phyloP scores from a whole-genome alignment of 2,888 invertebrate species.

The Epinotia nisella region DNA sequence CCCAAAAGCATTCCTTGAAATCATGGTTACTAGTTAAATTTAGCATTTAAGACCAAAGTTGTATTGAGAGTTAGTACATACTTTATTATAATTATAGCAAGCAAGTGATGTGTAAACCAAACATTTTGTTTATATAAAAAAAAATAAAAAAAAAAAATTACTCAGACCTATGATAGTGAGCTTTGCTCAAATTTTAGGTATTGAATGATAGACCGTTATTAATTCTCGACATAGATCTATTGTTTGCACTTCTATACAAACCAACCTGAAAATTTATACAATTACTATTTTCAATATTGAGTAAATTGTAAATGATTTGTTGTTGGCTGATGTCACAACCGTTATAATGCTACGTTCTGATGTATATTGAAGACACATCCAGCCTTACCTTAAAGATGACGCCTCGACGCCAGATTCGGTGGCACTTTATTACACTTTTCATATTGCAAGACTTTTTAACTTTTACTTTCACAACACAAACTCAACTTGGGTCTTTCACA shows the following conservation, averaged over 20 bases:
- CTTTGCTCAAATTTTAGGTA: not conserved
- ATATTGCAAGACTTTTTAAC: constrained; percentile 80
- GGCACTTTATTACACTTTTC: constrained; percentile 84
- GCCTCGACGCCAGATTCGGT: constrained; percentile 82
- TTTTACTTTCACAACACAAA: constrained; percentile 83
- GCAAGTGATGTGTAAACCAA: constrained; percentile 37
- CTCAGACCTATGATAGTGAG: not conserved
- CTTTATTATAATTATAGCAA: constrained; percentile 22
- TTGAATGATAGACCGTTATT: not conserved
- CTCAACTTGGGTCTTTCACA: constrained; percentile 83
- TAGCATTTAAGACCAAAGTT: constrained; percentile 34
- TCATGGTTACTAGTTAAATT: constrained; percentile 33
- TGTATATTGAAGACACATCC: constrained; percentile 83
- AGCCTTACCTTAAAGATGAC: constrained; percentile 83
- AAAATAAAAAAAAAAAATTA: constrained; percentile 1
- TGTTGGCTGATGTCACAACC: constrained; percentile 43
- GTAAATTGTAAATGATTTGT: constrained; percentile 29
- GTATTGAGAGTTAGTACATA: constrained; percentile 41
- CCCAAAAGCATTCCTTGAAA: constrained; percentile 52
- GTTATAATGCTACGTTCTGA: constrained; percentile 75
- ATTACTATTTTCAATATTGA: constrained; percentile 8
- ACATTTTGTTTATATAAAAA: constrained; percentile 17
- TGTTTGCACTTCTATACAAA: constrained; percentile 33
- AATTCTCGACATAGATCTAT: constrained; percentile 25
- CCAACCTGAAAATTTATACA: constrained; percentile 29